Conservation (phyloP, 2,888 invertebrate species). For the Scelioninae gen. 2 region DNA sequence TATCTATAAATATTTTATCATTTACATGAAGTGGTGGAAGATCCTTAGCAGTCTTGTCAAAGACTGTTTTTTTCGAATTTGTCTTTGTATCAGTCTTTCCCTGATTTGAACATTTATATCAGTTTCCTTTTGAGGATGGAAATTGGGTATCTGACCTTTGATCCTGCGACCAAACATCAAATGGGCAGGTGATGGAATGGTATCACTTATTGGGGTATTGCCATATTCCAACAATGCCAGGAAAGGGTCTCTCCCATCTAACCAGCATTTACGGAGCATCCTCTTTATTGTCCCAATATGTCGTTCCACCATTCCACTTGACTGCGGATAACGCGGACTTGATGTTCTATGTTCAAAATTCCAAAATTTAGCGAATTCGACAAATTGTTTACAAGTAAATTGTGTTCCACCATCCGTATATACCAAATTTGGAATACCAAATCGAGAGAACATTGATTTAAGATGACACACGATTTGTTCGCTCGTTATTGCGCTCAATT, state of each 20-base stretch:
- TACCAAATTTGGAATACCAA: slow-evolving; percentile 50
- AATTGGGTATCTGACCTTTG: slow-evolving; percentile 54
- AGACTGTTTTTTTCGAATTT: too few species aligned
- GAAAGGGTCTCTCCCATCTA: slow-evolving; percentile 48
- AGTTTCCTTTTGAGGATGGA: too few species aligned
- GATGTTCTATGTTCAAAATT: slow-evolving; percentile 49
- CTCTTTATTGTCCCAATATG: slow-evolving; percentile 62
- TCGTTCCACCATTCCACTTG: slow-evolving; percentile 60
- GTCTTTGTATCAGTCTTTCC: too few species aligned
- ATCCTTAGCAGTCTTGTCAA: too few species aligned
- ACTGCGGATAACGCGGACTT: slow-evolving; percentile 56
- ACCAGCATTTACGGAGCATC: slow-evolving; percentile 58
- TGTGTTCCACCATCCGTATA: slow-evolving; percentile 58
- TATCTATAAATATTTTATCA: too few species aligned
- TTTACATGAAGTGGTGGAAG: too few species aligned
- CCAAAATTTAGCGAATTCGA: slow-evolving; percentile 51
- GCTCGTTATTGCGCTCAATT: too few species aligned
- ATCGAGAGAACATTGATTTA: slow-evolving; percentile 50
- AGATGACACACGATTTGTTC: too few species aligned
- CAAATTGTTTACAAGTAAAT: slow-evolving; percentile 41
- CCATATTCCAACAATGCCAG: slow-evolving; percentile 61
- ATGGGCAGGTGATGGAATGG: slow-evolving; percentile 58
- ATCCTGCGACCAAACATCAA: slow-evolving; percentile 52
- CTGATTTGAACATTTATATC: too few species aligned
- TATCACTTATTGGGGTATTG: slow-evolving; percentile 59